Base-by-base conservation (phyloP, 2,888 invertebrate genomes). In the Orthosia cruda region DNA sequence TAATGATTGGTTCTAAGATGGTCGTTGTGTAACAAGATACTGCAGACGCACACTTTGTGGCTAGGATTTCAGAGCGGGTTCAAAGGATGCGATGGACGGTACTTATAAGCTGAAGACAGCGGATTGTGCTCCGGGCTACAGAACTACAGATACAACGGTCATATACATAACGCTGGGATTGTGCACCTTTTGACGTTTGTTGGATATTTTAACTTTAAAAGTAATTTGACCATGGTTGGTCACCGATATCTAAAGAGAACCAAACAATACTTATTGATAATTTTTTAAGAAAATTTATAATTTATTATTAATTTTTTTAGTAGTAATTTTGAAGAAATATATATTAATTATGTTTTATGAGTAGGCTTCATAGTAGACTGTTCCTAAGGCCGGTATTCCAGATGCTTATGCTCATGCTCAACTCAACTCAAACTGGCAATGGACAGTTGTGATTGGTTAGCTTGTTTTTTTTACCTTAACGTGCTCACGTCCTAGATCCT, bases 51-150 rank as follows among this genome's bases (percentile, higher is more conserved):
- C 45, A 57, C 66, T 79, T 72, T 63, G 69, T 72, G 67, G 80
- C 58, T 71, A 63, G n/a, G 23, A 72, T 84, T 84, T 77, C 78
- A 66, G 71, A 57, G 47, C 40, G 54, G 62, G 50, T 64, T 74
- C 87, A 87, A 84, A 84, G 81, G 71, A 70, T 63, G 52, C 58
- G 79, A 59, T 50, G 32, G 74, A 65, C 71, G 32, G 32, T 26
- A 26, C 61, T 63, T 70, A 70, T 74, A 80, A 68, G 68, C 63
- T 63, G 57, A 54, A 73, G 69, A 74, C 66, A 74, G 59, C 55
- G 18, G 59, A 23, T 74, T 74, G 68, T 69, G 74, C 80, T 75
- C 66, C 62, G 23, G 63, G 71, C 52, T 20, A 58, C 59, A 69
- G 66, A 64, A 26, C 26, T 57, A 65, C 16, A 76, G 40, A 50